phyloP scores from a whole-genome alignment of 2,113 vertebrate species.

The Rutilus rutilus region DNA sequence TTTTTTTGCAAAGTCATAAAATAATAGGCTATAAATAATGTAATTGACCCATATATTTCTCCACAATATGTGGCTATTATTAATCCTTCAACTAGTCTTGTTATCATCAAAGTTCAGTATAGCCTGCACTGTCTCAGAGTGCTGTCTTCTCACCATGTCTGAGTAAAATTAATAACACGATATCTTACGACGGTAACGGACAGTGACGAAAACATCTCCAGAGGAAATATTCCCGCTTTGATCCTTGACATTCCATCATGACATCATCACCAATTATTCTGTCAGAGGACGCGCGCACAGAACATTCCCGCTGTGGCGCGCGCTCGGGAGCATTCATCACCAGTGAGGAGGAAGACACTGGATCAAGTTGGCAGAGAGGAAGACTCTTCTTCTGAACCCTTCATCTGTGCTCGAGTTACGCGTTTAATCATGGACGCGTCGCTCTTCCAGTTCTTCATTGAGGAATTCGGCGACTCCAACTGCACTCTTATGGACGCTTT shows the following conservation, averaged over 20 bases:
- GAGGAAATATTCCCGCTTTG: background rate
- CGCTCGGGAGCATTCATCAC: constrained; percentile 39
- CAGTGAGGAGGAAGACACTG: constrained; percentile 14
- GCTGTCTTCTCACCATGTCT: background rate
- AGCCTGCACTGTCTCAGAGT: too few relatives aligned
- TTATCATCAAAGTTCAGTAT: too few relatives aligned
- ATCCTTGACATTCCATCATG: constrained; percentile 14
- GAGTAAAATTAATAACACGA: background rate
- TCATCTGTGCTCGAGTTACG: background rate
- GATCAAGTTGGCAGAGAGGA: constrained; percentile 32
- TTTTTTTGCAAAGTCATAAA: too few relatives aligned
- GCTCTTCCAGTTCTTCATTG: constrained; percentile 82
- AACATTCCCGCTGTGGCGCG: constrained; percentile 44
- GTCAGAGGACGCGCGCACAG: constrained; percentile 13
- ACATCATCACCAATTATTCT: constrained; percentile 27
- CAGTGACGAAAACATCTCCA: background rate
- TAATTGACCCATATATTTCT: too few relatives aligned
- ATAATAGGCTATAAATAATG: too few relatives aligned
- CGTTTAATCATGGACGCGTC: constrained; percentile 77
- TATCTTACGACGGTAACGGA: background rate
- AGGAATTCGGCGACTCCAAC: constrained; percentile 86
- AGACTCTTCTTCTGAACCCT: background rate
- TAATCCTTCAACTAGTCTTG: too few relatives aligned
- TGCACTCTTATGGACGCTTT: constrained; percentile 87
- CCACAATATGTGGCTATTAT: too few relatives aligned